Base-by-base conservation (phyloP, 2,113 vertebrate genomes). In the Hippocampus barbouri region DNA sequence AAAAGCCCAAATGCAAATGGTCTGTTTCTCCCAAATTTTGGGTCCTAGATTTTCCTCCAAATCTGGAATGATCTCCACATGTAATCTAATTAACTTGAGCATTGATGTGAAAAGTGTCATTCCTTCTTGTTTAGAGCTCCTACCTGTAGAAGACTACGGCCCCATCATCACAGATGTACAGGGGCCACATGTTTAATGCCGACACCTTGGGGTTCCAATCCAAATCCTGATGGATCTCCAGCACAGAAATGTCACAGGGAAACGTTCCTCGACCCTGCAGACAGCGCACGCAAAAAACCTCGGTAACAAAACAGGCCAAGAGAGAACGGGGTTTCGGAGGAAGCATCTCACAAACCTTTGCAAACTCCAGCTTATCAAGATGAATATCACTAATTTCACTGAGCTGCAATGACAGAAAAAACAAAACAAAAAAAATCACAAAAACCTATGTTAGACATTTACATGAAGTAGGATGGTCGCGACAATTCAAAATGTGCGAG, bases 111-210 rank as follows among this genome's bases (percentile, higher is more conserved):
- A 14, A 57, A 49, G 14, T 12, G 30, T 47, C 11, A 47, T 5
- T 4, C 12, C 45, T 15, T 15, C 43, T 43, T 34, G 53, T 9
- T 53, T 11, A n/a, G 45, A 20, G 68, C 2, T 25, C 23, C 87
- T 92, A 99, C 97, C 97, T 97, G 93, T 98, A 99, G 92, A 98
- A 98, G 90, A 99, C 96, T 83, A 99, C 97, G 16, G 97, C 97
- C 43, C 97, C 97, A 82, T 99, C 97, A 70, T 99, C 97, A 80
- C 96, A 98, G 88, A 99, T 99, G 90, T 99, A 98, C 65, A 99
- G 95, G 72, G 97, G 97, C 97, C 97, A 99, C 83, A 97, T 96
- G 73, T 99, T 99, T 61, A 99, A 82, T 2, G 96, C 96, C 14
- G 95, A 96, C 75, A 99, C 97, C 89, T 98, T 99, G 0, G 97